Percentiles rank a stretch among this genome's conserved stretches.
These are phyloP conservation scores for Carapus acus DNA, from an alignment of 2,797 vertebrate species.

Conservation along the genomic window DNA sequence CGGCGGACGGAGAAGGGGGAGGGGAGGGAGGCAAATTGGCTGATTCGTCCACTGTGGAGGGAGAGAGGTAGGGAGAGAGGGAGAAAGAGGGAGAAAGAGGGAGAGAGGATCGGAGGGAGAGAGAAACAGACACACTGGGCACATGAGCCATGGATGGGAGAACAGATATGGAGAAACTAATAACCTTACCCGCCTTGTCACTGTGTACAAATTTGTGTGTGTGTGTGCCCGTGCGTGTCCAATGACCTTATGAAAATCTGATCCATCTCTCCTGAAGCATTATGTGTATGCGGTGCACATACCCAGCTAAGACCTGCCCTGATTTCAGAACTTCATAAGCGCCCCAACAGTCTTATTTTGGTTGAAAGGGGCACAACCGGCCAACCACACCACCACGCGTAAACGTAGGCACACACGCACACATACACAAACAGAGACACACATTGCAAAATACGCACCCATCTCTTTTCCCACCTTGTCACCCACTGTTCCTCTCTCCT, in stretches of 20 bases:
- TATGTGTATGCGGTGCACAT: too few relatives aligned
- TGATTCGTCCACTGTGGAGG: constrained; percentile 76
- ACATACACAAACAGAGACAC: too few relatives aligned
- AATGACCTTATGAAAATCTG: too few relatives aligned
- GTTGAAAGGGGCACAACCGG: too few relatives aligned
- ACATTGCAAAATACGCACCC: too few relatives aligned
- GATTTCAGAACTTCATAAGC: too few relatives aligned
- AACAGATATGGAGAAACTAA: constrained; percentile 47
- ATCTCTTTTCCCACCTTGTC: too few relatives aligned
- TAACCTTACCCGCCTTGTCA: constrained; percentile 66
- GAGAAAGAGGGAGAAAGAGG: constrained; percentile 35
- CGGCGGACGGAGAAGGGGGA: constrained; percentile 89
- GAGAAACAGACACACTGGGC: constrained; percentile 50
- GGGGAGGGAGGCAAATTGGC: constrained; percentile 93
- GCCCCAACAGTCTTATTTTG: too few relatives aligned
- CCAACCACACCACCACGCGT: too few relatives aligned
- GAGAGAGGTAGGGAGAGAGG: constrained; percentile 4
- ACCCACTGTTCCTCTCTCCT: neutral
- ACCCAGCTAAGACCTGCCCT: too few relatives aligned
- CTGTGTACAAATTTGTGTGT: constrained; percentile 36
- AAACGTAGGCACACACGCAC: too few relatives aligned
- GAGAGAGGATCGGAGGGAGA: constrained; percentile 43
- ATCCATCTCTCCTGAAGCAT: too few relatives aligned
- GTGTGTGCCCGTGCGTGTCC: neutral
- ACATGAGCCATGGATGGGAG: constrained; percentile 62